phyloP scores from a whole-genome alignment of 2,113 vertebrate species.

The Melanotaenia duboulayi region DNA sequence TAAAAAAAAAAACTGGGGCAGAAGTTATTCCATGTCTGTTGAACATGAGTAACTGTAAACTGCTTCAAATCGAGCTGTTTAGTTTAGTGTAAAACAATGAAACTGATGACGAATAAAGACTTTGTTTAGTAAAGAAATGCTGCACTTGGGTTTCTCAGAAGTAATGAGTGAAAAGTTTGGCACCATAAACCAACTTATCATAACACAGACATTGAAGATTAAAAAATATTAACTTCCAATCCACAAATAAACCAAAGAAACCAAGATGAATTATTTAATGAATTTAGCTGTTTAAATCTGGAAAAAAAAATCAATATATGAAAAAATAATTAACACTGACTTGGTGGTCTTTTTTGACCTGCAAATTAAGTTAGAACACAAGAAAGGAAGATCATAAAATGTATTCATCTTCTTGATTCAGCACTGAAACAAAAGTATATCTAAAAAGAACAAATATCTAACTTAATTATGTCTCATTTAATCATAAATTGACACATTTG shows the following conservation, averaged over 20 bases:
- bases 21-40: neutral
- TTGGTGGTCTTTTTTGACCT: conserved; percentile 1
- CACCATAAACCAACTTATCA: neutral
- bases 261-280: neutral
- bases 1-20: neutral
- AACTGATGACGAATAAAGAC: neutral
- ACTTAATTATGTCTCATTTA: conserved; percentile 26
- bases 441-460: conserved; percentile 4
- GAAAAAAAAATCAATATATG: neutral
- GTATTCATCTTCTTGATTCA: neutral
- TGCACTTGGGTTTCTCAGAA: neutral
- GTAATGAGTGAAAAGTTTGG: neutral
- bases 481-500: conserved; percentile 26
- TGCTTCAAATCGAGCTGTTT: neutral
- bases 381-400: neutral
- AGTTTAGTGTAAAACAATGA: neutral
- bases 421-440: neutral
- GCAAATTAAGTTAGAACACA: too few species aligned
- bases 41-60: neutral
- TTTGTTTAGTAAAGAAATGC: neutral
- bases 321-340: neutral
- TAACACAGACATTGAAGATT: neutral
- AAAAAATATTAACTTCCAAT: neutral
- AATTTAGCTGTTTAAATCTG: neutral
- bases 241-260: neutral